Evolutionary conservation across 2,797 vertebrate genomes (phyloP).

Genomic region (Diglossa cyanea): DNA sequence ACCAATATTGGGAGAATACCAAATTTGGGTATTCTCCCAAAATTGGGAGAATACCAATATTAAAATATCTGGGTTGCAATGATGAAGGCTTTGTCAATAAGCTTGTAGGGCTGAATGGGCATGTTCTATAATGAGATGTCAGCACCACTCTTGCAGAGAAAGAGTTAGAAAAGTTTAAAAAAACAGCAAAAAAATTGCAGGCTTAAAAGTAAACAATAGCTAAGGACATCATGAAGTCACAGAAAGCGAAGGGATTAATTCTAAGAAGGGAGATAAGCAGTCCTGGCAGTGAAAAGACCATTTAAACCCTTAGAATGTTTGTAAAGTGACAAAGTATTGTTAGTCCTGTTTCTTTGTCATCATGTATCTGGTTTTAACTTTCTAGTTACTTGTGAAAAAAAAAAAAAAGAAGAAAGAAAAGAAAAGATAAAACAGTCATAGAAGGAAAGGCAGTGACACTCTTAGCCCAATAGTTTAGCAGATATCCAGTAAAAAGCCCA

Average conservation of each 20-base stretch:
- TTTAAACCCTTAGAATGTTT: not conserved
- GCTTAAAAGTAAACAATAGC: not conserved
- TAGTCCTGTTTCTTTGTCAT: not conserved
- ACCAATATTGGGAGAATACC: not conserved
- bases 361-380: not conserved
- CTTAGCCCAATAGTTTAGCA: not conserved
- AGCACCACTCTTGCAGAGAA: not conserved
- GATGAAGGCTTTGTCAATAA: not conserved
- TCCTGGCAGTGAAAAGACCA: not conserved
- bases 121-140: not conserved
- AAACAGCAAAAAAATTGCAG: not conserved
- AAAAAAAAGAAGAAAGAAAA: not conserved
- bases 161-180: not conserved
- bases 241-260: not conserved
- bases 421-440: not conserved
- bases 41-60: not conserved
- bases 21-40: too few relatives aligned
- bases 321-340: not conserved
- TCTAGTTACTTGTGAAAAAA: not conserved
- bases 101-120: not conserved
- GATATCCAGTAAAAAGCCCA: not conserved
- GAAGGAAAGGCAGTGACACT: not conserved
- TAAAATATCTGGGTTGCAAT: not conserved
- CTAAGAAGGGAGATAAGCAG: not conserved
- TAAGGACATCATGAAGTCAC: not conserved